phyloP scores from a whole-genome alignment of 2,113 vertebrate genomes.

The Crotalus helleri region DNA sequence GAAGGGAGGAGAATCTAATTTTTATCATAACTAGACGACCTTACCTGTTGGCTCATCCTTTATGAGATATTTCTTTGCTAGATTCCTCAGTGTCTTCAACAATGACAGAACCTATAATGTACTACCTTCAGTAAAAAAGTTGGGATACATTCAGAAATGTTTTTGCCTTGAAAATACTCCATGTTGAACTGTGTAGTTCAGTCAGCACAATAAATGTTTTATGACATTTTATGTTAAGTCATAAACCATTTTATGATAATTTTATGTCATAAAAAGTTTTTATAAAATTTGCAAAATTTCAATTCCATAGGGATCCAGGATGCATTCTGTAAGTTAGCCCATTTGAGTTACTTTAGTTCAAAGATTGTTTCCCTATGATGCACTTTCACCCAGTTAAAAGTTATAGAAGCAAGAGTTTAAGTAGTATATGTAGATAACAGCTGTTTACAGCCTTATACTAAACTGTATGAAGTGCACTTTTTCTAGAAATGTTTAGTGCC shows the following conservation, averaged over 20 bases:
- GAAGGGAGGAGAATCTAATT: neutral
- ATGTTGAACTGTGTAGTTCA: neutral
- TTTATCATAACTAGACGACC: neutral
- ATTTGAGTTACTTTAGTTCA: neutral
- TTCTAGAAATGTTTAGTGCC: neutral
- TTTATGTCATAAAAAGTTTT: neutral
- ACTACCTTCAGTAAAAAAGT: neutral
- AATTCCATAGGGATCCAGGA: neutral
- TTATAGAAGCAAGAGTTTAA: neutral
- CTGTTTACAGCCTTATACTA: neutral
- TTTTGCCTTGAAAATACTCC: neutral
- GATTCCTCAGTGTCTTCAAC: neutral
- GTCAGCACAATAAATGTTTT: neutral
- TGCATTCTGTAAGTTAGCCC: neutral
- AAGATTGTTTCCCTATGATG: neutral
- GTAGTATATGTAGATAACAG: neutral
- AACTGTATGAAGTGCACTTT: neutral
- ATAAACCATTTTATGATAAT: neutral
- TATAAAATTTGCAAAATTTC: neutral
- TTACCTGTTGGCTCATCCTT: neutral
- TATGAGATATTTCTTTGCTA: neutral
- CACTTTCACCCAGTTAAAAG: neutral
- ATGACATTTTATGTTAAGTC: neutral
- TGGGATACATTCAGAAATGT: neutral
- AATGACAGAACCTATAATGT: neutral